phyloP scores from a whole-genome alignment of 2,797 vertebrate species.

The Taeniopygia guttata region DNA sequence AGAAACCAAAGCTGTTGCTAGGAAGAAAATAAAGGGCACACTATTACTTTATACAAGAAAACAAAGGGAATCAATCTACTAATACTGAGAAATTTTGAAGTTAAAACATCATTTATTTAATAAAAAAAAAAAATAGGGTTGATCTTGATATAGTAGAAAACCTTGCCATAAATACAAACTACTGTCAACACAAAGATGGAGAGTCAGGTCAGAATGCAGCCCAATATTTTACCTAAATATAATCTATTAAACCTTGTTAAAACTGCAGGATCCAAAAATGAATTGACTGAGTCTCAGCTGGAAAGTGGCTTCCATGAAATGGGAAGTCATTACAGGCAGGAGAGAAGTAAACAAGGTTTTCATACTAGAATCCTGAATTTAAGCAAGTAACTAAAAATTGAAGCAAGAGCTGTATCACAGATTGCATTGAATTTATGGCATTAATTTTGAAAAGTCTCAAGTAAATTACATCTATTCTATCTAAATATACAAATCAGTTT shows the following conservation, averaged over 20 bases:
- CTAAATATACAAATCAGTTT: not conserved
- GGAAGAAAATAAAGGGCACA: not conserved
- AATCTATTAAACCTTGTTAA: not conserved
- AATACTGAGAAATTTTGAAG: not conserved
- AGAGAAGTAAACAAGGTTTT: not conserved
- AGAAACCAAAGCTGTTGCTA: not conserved
- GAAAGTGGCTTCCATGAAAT: not conserved
- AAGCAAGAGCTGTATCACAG: not conserved
- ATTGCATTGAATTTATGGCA: not conserved
- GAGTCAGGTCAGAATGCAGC: not conserved
- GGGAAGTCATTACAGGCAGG: not conserved
- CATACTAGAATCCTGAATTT: not conserved
- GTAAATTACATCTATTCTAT: not conserved
- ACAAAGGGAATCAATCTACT: not conserved
- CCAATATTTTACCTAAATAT: not conserved
- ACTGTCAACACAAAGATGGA: accelerated
- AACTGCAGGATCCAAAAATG: not conserved
- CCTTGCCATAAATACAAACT: not conserved
- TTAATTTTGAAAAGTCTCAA: not conserved
- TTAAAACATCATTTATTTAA: not conserved
- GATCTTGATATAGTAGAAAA: not conserved
- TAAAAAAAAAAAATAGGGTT: not conserved
- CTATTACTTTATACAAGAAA: not conserved
- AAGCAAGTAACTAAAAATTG: not conserved
- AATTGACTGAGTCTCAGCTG: not conserved